Conservation (phyloP, 1,140 invertebrate species). For the Pomacea maculata region DNA sequence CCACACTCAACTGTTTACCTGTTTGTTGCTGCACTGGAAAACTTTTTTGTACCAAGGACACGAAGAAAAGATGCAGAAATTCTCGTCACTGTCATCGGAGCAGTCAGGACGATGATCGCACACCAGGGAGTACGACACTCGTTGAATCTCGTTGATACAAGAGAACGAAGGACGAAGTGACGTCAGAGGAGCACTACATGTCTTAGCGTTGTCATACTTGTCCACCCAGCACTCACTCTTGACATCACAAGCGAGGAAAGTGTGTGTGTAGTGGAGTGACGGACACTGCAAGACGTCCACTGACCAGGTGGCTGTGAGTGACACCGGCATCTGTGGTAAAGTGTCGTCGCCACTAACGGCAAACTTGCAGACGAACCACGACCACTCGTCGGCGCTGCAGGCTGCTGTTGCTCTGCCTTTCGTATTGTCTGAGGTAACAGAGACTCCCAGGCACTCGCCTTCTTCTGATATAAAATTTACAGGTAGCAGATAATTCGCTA, state of each 20-base stretch:
- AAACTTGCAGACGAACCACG: too few relatives aligned
- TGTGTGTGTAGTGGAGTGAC: slow-evolving; percentile 6
- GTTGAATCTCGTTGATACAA: not conserved
- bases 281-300: not conserved
- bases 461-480: too few relatives aligned
- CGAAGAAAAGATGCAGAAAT: slow-evolving; percentile 2
- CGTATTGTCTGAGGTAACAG: too few relatives aligned
- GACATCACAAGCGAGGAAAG: slow-evolving; percentile 12
- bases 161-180: slow-evolving; percentile 4
- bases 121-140: slow-evolving; percentile 17
- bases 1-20: not conserved
- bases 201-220: not conserved
- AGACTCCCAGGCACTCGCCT: too few relatives aligned
- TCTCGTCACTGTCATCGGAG: slow-evolving; percentile 8
- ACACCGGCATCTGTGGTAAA: too few relatives aligned
- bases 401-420: fast-evolving
- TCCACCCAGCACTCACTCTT: slow-evolving; percentile 7
- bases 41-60: not conserved
- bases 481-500: too few relatives aligned
- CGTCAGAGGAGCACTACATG: not conserved
- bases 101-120: slow-evolving; percentile 22
- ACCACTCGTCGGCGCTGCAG: fast-evolving
- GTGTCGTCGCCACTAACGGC: too few relatives aligned
- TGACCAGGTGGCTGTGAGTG: too few relatives aligned
- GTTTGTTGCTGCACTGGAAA: not conserved